These are phyloP conservation scores for Megalops cyprinoides DNA, from an alignment of 2,797 vertebrate genomes.

Conservation along the genomic window DNA sequence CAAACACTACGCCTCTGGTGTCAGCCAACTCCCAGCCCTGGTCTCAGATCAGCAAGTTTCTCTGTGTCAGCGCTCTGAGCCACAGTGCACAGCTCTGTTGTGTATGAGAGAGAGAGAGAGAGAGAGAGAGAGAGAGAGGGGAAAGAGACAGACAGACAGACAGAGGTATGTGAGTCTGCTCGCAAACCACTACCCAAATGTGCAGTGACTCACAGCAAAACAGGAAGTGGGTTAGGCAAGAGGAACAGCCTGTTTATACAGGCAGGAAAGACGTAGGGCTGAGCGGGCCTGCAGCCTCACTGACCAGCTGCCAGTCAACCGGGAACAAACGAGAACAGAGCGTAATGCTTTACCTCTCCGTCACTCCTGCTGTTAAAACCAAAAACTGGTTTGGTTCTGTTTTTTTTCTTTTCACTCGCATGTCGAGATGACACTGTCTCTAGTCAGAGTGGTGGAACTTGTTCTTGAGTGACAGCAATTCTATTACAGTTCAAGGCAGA, in stretches of 20 bases:
- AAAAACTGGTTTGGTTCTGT: background rate
- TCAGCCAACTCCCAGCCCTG: background rate
- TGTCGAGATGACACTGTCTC: background rate
- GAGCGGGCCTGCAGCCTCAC: background rate
- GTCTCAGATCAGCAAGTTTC: background rate
- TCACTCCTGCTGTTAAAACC: background rate
- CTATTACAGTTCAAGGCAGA: background rate
- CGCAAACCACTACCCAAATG: slow-evolving; percentile 22
- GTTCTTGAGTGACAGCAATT: background rate
- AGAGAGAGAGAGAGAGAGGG: background rate
- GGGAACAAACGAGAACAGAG: background rate
- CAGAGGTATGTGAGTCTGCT: background rate
- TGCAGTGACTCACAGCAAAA: slow-evolving; percentile 25
- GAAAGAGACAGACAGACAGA: slow-evolving; percentile 6
- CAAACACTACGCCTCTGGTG: background rate
- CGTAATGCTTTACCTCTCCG: background rate
- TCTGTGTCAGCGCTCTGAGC: background rate
- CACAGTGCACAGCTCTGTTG: background rate
- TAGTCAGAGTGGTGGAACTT: background rate
- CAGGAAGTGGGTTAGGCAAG: slow-evolving; percentile 26
- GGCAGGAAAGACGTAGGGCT: slow-evolving; percentile 7
- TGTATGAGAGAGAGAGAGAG: background rate
- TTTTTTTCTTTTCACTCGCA: background rate
- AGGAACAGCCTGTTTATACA: slow-evolving; percentile 20
- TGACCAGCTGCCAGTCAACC: slow-evolving; percentile 7